Conservation (phyloP, 2,113 vertebrate genomes). For the Rhynchopsitta pachyrhyncha region DNA sequence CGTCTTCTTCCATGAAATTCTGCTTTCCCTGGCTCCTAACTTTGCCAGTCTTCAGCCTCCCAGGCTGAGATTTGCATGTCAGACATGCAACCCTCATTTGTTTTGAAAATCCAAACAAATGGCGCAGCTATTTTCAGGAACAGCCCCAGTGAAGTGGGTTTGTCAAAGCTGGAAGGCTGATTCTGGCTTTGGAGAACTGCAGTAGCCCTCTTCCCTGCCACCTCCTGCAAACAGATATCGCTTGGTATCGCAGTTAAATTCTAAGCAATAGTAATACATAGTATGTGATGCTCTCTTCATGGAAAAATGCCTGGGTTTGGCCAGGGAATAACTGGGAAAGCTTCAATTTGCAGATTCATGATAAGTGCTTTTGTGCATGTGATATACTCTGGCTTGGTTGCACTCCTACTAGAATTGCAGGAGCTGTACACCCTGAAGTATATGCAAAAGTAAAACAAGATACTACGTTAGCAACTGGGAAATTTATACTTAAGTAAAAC, state of each 20-base stretch:
- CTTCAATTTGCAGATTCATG: background rate
- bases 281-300: background rate
- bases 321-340: background rate
- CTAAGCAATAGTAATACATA: background rate
- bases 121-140: background rate
- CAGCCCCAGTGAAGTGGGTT: background rate
- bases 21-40: background rate
- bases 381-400: accelerated
- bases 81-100: background rate
- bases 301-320: background rate
- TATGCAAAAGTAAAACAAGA: background rate
- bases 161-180: background rate
- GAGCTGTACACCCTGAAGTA: background rate
- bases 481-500: background rate
- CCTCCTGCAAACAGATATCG: background rate
- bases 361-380: too few relatives aligned
- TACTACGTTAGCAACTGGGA: background rate
- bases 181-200: background rate
- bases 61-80: background rate
- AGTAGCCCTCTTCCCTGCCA: background rate
- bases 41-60: background rate
- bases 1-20: background rate
- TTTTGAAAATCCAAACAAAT: constrained; percentile 16
- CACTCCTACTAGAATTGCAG: background rate
- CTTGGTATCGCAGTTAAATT: background rate